Percentiles rank a stretch among this genome's conserved stretches.
Evolutionary conservation across 2,888 invertebrate genomes (phyloP).

Genomic region (Arctia plantaginis): DNA sequence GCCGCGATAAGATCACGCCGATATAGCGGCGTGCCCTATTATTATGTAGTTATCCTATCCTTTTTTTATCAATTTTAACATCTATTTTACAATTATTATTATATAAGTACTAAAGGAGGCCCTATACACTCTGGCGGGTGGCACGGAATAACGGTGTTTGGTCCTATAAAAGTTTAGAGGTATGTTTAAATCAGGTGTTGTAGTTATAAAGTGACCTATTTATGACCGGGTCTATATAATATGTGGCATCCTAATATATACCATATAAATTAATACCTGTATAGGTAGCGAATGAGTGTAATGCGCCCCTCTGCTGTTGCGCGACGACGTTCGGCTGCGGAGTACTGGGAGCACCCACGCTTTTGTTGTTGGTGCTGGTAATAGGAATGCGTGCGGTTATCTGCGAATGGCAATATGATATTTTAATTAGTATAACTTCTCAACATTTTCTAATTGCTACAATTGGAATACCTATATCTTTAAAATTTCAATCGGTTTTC

Average conservation of each 20-base stretch:
- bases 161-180: too few relatives aligned
- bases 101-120: too few relatives aligned
- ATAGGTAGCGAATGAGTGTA: conserved; percentile 76
- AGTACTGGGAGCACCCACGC: conserved; percentile 62
- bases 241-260: background rate
- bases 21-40: too few relatives aligned
- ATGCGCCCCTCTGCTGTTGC: conserved; percentile 71
- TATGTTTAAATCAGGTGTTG: too few relatives aligned
- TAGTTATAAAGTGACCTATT: too few relatives aligned
- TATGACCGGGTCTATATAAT: too few relatives aligned
- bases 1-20: too few relatives aligned
- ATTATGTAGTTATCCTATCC: too few relatives aligned
- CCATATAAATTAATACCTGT: conserved; percentile 62
- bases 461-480: background rate
- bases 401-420: conserved; percentile 30
- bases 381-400: conserved; percentile 65
- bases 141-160: too few relatives aligned
- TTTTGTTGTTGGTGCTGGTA: conserved; percentile 66
- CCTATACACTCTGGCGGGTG: too few relatives aligned
- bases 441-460: background rate
- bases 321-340: conserved; percentile 59
- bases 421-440: background rate
- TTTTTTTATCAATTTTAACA: too few relatives aligned
- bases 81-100: too few relatives aligned
- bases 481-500: background rate